Evolutionary conservation across 1,140 invertebrate species (phyloP).

Genomic region (Zaprionus inermis): DNA sequence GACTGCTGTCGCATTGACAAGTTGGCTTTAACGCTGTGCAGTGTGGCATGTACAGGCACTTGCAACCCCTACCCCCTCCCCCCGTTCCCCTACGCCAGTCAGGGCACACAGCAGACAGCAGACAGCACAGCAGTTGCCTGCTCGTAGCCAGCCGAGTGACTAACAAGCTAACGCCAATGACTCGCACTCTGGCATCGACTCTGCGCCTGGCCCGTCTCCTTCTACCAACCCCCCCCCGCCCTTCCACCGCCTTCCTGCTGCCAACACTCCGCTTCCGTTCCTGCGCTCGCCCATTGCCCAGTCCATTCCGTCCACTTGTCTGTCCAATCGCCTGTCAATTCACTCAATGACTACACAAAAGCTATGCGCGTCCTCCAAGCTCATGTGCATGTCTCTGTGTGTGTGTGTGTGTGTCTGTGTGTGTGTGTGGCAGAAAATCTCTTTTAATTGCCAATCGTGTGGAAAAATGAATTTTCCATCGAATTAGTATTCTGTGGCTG

Average conservation of each 20-base stretch:
- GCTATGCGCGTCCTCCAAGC: slow-evolving; percentile 52
- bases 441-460: slow-evolving; percentile 84
- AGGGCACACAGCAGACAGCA: slow-evolving; percentile 7
- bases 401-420: slow-evolving; percentile 24
- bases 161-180: slow-evolving; percentile 45
- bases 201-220: too few relatives aligned
- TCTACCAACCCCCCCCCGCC: background rate
- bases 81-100: background rate
- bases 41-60: slow-evolving; percentile 8
- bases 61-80: background rate
- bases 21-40: slow-evolving; percentile 70
- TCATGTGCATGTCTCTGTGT: slow-evolving; percentile 15
- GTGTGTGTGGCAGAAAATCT: slow-evolving; percentile 73
- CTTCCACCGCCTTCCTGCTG: background rate
- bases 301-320: slow-evolving; percentile 69
- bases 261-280: slow-evolving; percentile 8
- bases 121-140: slow-evolving; percentile 5
- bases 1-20: slow-evolving; percentile 74
- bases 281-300: slow-evolving; percentile 49
- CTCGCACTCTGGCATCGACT: background rate
- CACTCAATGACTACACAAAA: slow-evolving; percentile 79
- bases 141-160: slow-evolving; percentile 38
- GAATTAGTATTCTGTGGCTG: slow-evolving; percentile 84
- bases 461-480: slow-evolving; percentile 84
- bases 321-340: slow-evolving; percentile 72